Base-by-base conservation (phyloP, 2,797 vertebrate genomes). In the Sebastes nivosus region DNA sequence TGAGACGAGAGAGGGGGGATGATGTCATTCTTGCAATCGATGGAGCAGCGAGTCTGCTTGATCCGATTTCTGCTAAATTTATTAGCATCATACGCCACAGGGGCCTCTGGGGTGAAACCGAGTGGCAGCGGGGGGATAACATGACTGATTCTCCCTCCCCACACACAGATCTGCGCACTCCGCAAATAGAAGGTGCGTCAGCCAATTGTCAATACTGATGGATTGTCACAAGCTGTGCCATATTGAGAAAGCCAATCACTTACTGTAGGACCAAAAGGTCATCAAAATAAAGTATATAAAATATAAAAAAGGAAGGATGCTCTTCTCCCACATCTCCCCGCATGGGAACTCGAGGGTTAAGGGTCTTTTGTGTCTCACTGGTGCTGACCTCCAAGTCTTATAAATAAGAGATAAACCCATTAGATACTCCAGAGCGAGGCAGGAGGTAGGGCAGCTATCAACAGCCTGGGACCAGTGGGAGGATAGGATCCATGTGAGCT, bases 11-110 rank as follows among this genome's bases (percentile, higher is more conserved):
- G 27, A 4, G 22, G 60, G 67, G 42, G 74, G 86, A 80, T 95
- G 94, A 95, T 94, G 92, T 95, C 93, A 94, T 88, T 63, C 82
- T 59, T 32, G 20, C 77, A 78, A 94, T 94, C 91, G 63, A 94
- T 95, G 71, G 72, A 80, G 74, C 77, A 36, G 72, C n/a, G 74
- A 83, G 86, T 38, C 72, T 14, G n/a, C 88, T 85, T 88, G 86
- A 94, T 93, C 85, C 77, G 86, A 94, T 94, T 93, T 90, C 84
- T 69, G 85, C 86, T 84, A 86, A 90, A 92, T 90, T 85, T 92
- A 91, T 93, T 91, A 86, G 81, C 84, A 60, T 88, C 89, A 89
- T 87, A 63, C 34, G 29, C 77, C 81, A 38, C 82, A 58, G 80
- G 71, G 82, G 80, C 86, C 92, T 83, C 89, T 34, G 69, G 89